Evolutionary conservation across 2,797 vertebrate genomes (phyloP), one percentile per base, ranked within the genome.

Genomic region (Choloepus didactylus): DNA sequence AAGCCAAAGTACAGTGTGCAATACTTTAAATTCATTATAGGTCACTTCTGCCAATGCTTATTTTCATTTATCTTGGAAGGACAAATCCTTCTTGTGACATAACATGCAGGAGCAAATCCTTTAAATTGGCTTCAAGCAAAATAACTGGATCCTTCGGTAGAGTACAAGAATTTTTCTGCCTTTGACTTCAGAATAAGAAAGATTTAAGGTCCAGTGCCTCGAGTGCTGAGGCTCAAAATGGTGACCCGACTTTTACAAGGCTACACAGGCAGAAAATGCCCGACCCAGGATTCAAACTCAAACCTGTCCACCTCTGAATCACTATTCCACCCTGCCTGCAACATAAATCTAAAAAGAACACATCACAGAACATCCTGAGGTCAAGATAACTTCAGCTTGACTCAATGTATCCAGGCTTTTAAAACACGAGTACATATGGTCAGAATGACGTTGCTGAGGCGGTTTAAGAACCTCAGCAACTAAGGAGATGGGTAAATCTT

Each of bases 61-160:
- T 94, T 97, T 94, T 93, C 94, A 89, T 94, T 94, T 94, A 80
- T 94, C 93, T 81, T 94, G 46, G n/a, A 97, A 97, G 76, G 60
- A 94, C 86, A 94, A 92, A 89, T 95, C 60, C 76, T 91, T 77
- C 51, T 82, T 92, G 87, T 82, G 80, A 97, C 8, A 88, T 27
- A 89, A 91, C 19, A 94, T 83, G 79, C 2, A 84, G 31, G 87
- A 64, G 66, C 77, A 91, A 95, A 92, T 89, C 75, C 80, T 96
- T 94, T 95, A 96, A 93, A 80, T 54, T 87, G 92, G 62, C 66
- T 90, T 35, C 7, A 54, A 92, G 56, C 27, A 77, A 83, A 83
- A 83, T 60, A 89, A 96, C 5, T 62, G 41, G 77, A 67, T 81
- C 31, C 15, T 87, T 35, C 25, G 35, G 46, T 66, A 91, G 87